Percentiles rank a stretch among this genome's conserved stretches.
Evolutionary conservation across 2,113 vertebrate genomes (phyloP).

Genomic region (Colossoma macropomum): DNA sequence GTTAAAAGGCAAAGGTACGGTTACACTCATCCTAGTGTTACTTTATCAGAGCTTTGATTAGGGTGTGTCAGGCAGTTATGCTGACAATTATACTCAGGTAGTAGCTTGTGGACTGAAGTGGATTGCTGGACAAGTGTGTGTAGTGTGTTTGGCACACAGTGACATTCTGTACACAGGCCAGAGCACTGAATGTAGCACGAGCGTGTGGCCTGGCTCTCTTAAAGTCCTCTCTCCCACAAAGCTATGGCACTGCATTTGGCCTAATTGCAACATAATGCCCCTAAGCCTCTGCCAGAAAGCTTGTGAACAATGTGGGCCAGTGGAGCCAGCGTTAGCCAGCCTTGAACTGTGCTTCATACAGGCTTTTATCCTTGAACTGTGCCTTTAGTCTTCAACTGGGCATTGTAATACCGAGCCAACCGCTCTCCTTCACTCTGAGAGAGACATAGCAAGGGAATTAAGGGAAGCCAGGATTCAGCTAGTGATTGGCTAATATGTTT

Average conservation of each 20-base stretch:
- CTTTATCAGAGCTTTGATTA: too few species aligned
- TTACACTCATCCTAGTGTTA: too few species aligned
- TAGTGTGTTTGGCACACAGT: background rate
- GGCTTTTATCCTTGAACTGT: background rate
- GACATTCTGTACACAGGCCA: background rate
- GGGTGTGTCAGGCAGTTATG: background rate
- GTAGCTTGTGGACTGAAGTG: background rate
- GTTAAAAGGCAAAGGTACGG: too few species aligned
- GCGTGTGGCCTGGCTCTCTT: background rate
- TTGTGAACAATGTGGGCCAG: constrained; percentile 42
- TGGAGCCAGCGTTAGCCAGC: constrained; percentile 3
- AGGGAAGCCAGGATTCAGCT: constrained; percentile 66
- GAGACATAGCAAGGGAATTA: constrained; percentile 36
- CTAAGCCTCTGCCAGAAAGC: constrained; percentile 56
- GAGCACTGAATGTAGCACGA: background rate
- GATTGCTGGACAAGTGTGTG: background rate
- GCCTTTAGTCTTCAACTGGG: background rate
- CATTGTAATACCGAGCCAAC: background rate
- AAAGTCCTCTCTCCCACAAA: constrained; percentile 17
- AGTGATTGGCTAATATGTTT: constrained; percentile 76
- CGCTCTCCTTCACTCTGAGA: constrained; percentile 34
- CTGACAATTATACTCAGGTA: background rate
- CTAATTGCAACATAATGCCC: constrained; percentile 73
- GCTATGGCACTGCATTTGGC: constrained; percentile 63
- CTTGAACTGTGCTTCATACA: background rate